phyloP scores from a whole-genome alignment of 2,797 vertebrate genomes.

The Mallotus villosus region DNA sequence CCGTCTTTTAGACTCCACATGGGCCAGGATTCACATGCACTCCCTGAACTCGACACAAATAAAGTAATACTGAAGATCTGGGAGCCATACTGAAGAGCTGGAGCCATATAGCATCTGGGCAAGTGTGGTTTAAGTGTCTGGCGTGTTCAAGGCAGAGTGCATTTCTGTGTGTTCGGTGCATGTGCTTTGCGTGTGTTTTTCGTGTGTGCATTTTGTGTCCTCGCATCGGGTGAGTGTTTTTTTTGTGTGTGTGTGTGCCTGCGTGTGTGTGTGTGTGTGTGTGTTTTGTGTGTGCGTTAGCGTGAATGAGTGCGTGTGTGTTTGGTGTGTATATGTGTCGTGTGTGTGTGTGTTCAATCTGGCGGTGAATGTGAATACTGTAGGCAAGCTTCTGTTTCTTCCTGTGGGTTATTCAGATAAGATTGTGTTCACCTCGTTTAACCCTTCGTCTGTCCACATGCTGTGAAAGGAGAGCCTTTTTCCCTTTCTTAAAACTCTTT shows the following conservation, averaged over 20 bases:
- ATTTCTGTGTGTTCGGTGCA: neutral
- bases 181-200: constrained; percentile 1
- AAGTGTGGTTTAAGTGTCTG: neutral
- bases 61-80: constrained; percentile 32
- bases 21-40: constrained; percentile 32
- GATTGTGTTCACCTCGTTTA: constrained; percentile 46
- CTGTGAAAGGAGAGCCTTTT: constrained; percentile 30
- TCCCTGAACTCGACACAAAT: constrained; percentile 34
- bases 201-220: neutral
- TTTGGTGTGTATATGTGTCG: neutral
- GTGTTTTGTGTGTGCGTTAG: constrained; percentile 20
- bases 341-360: constrained; percentile 25
- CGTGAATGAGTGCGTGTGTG: constrained; percentile 17
- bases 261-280: constrained; percentile 15
- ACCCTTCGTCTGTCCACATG: constrained; percentile 32
- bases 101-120: constrained; percentile 16
- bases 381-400: constrained; percentile 49
- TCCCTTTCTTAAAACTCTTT: constrained; percentile 26
- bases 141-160: too few relatives aligned
- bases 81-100: constrained; percentile 19
- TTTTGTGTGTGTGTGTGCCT: constrained; percentile 1
- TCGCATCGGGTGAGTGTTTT: neutral
- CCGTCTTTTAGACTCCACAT: constrained; percentile 24
- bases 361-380: constrained; percentile 22
- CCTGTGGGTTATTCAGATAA: constrained; percentile 60